Evolutionary conservation across 2,888 invertebrate species (phyloP).

Genomic region (Hypselothyrea guttata): DNA sequence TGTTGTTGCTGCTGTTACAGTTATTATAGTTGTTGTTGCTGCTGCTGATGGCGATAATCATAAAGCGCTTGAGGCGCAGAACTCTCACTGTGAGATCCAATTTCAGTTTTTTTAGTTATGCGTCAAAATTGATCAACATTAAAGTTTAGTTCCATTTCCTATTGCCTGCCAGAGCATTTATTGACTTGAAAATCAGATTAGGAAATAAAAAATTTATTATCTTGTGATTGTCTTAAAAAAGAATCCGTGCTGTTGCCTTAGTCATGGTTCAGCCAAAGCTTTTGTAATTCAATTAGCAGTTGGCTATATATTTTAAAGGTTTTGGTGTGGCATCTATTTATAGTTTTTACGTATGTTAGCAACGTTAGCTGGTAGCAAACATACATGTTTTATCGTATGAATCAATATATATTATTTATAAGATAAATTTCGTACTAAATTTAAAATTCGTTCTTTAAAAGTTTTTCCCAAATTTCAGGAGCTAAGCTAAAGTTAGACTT

Average conservation of each 20-base stretch:
- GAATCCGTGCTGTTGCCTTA: constrained; percentile 12
- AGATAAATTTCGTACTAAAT: no score
- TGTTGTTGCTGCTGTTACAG: constrained; percentile 14
- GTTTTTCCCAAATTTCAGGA: no score
- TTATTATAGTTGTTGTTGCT: constrained; percentile 5
- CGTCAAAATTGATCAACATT: constrained; percentile 19
- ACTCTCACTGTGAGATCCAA: constrained; percentile 43
- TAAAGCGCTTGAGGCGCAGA: constrained; percentile 27
- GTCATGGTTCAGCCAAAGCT: constrained; percentile 22
- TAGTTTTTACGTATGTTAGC: no score
- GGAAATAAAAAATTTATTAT: constrained; percentile 20
- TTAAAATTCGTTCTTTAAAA: no score
- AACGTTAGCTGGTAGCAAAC: no score
- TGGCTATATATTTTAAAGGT: no score
- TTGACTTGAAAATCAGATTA: constrained; percentile 31
- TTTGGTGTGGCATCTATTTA: no score
- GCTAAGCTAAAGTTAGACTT: no score
- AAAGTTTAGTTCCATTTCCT: constrained; percentile 15
- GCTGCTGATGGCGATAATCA: constrained; percentile 15
- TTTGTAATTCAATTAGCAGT: constrained; percentile 38
- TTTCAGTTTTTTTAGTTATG: constrained; percentile 19
- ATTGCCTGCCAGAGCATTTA: constrained; percentile 30
- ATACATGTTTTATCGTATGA: no score
- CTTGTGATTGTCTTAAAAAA: constrained; percentile 14
- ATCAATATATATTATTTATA: no score